phyloP scores from a whole-genome alignment of 2,113 vertebrate genomes.

The Paralichthys olivaceus region DNA sequence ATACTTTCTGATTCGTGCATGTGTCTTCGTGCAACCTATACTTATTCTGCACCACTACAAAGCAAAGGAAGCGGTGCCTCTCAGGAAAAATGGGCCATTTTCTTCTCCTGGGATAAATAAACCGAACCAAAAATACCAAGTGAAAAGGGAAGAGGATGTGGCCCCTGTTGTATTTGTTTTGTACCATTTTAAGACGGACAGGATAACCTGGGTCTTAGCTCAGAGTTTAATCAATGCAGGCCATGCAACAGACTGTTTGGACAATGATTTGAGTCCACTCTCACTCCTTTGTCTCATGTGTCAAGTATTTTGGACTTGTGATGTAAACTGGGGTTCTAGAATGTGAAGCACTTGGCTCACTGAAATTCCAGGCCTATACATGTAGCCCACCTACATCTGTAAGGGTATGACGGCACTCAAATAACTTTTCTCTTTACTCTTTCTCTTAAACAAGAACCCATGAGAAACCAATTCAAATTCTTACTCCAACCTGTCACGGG shows the following conservation, averaged over 20 bases:
- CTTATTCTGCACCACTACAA: constrained; percentile 65
- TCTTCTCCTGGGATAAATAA: constrained; percentile 78
- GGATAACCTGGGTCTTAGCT: constrained; percentile 58
- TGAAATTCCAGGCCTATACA: constrained; percentile 55
- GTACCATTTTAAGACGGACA: constrained; percentile 57
- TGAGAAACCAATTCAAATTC: not conserved
- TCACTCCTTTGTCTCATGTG: not conserved
- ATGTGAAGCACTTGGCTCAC: constrained; percentile 18
- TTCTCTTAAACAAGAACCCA: not conserved
- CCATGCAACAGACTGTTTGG: not conserved
- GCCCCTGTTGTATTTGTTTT: constrained; percentile 66
- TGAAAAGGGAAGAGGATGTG: constrained; percentile 76
- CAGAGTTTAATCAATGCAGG: constrained; percentile 10
- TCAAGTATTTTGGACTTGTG: constrained; percentile 30
- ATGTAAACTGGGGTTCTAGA: constrained; percentile 22
- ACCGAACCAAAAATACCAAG: constrained; percentile 73
- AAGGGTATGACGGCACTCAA: constrained; percentile 16
- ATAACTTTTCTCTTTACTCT: not conserved
- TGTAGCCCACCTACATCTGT: constrained; percentile 31
- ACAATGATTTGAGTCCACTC: not conserved
- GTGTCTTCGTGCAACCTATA: constrained; percentile 35
- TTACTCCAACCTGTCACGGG: not conserved
- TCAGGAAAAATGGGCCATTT: constrained; percentile 69
- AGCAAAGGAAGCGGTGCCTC: constrained; percentile 72
- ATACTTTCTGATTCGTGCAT: not conserved